Percentiles rank a stretch among this genome's conserved stretches.
Evolutionary conservation across 2,888 invertebrate species (phyloP).

Genomic region (Pegoplata infirma): DNA sequence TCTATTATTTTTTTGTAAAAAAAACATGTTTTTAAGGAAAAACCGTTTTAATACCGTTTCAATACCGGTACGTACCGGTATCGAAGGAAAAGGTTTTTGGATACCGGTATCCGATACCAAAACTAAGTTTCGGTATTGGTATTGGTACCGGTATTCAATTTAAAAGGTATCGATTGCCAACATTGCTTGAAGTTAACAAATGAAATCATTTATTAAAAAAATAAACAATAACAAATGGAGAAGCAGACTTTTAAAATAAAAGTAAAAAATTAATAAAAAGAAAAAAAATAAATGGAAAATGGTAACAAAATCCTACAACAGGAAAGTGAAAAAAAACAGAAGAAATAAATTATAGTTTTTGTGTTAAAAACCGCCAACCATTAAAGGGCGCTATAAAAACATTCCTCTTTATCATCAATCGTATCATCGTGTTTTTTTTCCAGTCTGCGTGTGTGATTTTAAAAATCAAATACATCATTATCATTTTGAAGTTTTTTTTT

Average conservation of each 20-base stretch:
- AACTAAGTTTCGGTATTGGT: too few relatives aligned
- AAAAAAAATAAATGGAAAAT: slow-evolving; percentile 18
- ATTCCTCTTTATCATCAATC: too few relatives aligned
- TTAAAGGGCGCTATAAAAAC: slow-evolving; percentile 57
- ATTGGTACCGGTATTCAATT: too few relatives aligned
- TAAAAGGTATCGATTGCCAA: too few relatives aligned
- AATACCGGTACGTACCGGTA: too few relatives aligned
- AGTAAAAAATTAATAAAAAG: slow-evolving; percentile 23
- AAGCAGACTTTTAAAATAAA: slow-evolving; percentile 10
- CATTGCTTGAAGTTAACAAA: slow-evolving; percentile 5
- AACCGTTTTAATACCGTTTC: too few relatives aligned
- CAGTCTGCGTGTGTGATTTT: slow-evolving; percentile 38
- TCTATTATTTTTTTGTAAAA: too few relatives aligned
- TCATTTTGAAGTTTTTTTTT: slow-evolving; percentile 28
- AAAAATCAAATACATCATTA: slow-evolving; percentile 51
- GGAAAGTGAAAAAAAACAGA: slow-evolving; percentile 13
- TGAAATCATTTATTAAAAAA: slow-evolving; percentile 7
- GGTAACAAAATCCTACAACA: slow-evolving; percentile 22
- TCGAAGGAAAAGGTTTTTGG: too few relatives aligned
- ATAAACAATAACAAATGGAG: not conserved
- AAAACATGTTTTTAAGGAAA: too few relatives aligned
- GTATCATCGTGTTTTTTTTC: slow-evolving; percentile 16
- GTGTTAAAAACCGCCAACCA: slow-evolving; percentile 20
- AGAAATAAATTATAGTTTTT: slow-evolving; percentile 23
- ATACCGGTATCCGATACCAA: too few relatives aligned